Base-by-base conservation (phyloP, 2,888 invertebrate species). In the Tillus elongatus region DNA sequence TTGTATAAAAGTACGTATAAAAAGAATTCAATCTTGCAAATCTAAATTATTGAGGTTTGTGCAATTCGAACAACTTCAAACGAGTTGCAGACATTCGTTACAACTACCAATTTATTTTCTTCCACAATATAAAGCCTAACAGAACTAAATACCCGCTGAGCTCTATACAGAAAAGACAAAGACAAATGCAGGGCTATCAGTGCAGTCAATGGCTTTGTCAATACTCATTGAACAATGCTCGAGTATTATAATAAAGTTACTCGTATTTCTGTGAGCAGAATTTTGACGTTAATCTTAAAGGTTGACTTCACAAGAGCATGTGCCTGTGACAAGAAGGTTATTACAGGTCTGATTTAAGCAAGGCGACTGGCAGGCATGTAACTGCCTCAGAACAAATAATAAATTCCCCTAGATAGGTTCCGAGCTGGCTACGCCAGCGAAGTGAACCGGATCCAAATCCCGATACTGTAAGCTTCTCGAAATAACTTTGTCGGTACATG, bases 291-390 rank as follows among this genome's bases (percentile, higher is more conserved):
- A 46, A 50, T 47, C 47, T 48, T 50, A 42, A 44, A 50, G 50
- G 50, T 49, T 46, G 46, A 49, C 50, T 49, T 49, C 51, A 49
- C 51, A 45, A 42, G 42, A 48, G 51, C 56, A 56, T 49, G 46
- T 58, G 58, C 52, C 47, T 42, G 47, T 58, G 58, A 58, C 58
- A 58, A 57, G 54, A 52, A 41, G 53, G 56, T 56, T 58, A 58
- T 58, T 58, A 53, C 53, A 45, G 52, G 46, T 52, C 54, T 58
- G 57, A 58, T 58, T 58, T 58, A 58, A 56, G 49, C 55, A 47
- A 49, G 47, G 47, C 45, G 41, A 47, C 39, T 52, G 52, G 50
- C 52, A 52, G 51, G 40, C 49, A 47, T 42, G 50, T 51, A 53
- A 48, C 54, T 50, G 47, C 46, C 51, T 51, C 42, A 46, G 49